A percentile compares a stretch with the other conserved stretches of the same genome.
phyloP scores from a whole-genome alignment of 2,797 vertebrate species.

The Microcaecilia unicolor region DNA sequence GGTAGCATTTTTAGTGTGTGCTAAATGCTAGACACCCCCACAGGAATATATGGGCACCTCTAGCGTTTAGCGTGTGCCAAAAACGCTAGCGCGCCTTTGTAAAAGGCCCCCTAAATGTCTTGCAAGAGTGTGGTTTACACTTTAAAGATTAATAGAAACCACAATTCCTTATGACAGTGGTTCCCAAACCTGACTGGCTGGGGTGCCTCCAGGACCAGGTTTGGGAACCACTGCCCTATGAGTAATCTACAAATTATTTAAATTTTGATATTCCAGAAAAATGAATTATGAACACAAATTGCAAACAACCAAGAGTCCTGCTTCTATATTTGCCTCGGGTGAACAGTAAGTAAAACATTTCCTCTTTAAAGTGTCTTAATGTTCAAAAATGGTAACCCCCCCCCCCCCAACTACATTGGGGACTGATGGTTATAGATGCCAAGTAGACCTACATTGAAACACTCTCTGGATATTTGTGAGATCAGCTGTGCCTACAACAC shows the following conservation, averaged over 20 bases:
- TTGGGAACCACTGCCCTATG: too few relatives aligned
- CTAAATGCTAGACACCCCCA: too few relatives aligned
- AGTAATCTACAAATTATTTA: constrained; percentile 32
- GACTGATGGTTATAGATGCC: constrained; percentile 65
- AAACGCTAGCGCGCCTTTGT: too few relatives aligned
- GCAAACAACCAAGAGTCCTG: constrained; percentile 32
- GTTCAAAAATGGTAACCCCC: constrained; percentile 77
- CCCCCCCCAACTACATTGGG: constrained; percentile 58
- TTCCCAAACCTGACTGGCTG: too few relatives aligned
- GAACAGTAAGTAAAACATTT: constrained; percentile 72
- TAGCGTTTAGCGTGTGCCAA: too few relatives aligned
- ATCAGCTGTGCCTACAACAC: constrained; percentile 70
- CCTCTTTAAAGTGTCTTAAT: constrained; percentile 88
- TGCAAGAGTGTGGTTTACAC: constrained; percentile 24
- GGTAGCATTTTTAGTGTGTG: too few relatives aligned
- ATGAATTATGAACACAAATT: constrained; percentile 28
- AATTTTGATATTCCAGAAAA: constrained; percentile 23
- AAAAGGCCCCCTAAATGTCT: too few relatives aligned
- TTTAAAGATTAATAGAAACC: constrained; percentile 20
- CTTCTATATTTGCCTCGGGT: constrained; percentile 52
- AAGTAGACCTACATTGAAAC: constrained; percentile 65
- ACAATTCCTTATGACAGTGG: constrained; percentile 27
- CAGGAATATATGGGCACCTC: too few relatives aligned
- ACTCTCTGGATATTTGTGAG: constrained; percentile 74
- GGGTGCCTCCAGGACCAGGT: too few relatives aligned